These are phyloP conservation scores for Festucalex cinctus DNA, from an alignment of 2,113 vertebrate species.

Conservation along the genomic window DNA sequence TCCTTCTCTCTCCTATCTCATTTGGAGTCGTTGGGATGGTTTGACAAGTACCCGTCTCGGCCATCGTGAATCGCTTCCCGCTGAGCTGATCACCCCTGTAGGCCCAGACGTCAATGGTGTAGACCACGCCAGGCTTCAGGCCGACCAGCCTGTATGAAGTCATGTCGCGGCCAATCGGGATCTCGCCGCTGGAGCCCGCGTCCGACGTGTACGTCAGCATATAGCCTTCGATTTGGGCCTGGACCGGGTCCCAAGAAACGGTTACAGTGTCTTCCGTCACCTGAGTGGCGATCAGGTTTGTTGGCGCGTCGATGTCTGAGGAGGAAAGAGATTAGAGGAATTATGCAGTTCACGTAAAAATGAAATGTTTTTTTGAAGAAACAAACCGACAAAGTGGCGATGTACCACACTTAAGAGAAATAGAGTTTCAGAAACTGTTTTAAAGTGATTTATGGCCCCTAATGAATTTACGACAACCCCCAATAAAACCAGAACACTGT, in stretches of 20 bases:
- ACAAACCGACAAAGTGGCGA: too few species aligned
- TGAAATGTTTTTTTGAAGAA: background rate
- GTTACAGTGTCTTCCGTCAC: slow-evolving; percentile 74
- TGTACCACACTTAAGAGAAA: too few species aligned
- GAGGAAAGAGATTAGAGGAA: background rate
- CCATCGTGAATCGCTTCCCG: slow-evolving; percentile 66
- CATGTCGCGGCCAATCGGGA: slow-evolving; percentile 69
- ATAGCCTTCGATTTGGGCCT: slow-evolving; percentile 75
- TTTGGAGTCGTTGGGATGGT: background rate
- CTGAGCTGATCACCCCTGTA: slow-evolving; percentile 73
- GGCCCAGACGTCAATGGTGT: slow-evolving; percentile 76
- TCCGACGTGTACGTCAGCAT: slow-evolving; percentile 74
- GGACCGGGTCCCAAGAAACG: slow-evolving; percentile 73
- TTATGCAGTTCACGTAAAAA: background rate
- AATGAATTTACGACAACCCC: background rate
- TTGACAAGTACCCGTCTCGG: slow-evolving; percentile 72
- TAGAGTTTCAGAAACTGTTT: too few species aligned
- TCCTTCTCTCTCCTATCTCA: too few species aligned
- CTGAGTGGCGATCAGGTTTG: slow-evolving; percentile 58
- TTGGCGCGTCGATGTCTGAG: slow-evolving; percentile 68
- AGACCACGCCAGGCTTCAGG: slow-evolving; percentile 77
- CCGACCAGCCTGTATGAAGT: slow-evolving; percentile 60
- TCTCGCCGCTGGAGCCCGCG: slow-evolving; percentile 68
- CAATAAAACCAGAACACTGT: background rate
- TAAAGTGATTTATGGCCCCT: background rate